Percentiles rank a stretch among this genome's conserved stretches.
These are phyloP conservation scores for Pogonophryne albipinna DNA, from an alignment of 2,797 vertebrate species.

Conservation along the genomic window DNA sequence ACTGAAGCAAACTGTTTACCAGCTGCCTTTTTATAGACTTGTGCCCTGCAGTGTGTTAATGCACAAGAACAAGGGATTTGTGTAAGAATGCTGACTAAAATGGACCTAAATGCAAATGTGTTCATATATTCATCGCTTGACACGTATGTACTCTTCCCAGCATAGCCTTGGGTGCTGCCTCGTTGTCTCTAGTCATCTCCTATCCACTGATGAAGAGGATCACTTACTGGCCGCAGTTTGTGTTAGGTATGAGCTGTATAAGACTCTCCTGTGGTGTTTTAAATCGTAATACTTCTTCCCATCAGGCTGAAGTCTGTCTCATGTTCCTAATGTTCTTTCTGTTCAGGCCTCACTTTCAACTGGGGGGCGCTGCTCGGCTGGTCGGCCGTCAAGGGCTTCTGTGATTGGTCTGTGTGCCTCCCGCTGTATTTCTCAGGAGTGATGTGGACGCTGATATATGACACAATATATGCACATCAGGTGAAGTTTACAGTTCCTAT, in stretches of 20 bases:
- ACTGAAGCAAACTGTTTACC: neutral
- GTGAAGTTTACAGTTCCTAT: conserved; percentile 70
- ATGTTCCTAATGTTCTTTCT: neutral
- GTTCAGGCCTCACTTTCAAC: conserved; percentile 93
- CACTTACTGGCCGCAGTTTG: conserved; percentile 96
- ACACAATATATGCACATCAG: conserved; percentile 99
- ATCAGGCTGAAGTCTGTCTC: neutral
- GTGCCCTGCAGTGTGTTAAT: neutral
- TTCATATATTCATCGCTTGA: neutral
- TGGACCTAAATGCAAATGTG: neutral
- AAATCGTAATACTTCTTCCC: neutral
- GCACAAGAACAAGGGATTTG: neutral
- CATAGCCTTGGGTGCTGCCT: conserved; percentile 91
- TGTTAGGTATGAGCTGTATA: conserved; percentile 85
- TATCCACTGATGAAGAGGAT: conserved; percentile 98
- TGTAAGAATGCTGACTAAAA: neutral
- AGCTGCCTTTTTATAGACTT: neutral
- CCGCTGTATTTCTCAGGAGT: conserved; percentile 95
- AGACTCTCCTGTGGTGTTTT: neutral
- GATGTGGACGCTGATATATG: conserved; percentile 97
- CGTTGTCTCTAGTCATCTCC: conserved; percentile 90
- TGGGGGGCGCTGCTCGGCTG: conserved; percentile 97
- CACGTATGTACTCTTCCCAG: conserved; percentile 75
- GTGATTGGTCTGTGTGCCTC: conserved; percentile 94
- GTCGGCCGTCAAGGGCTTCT: conserved; percentile 91